Percentiles rank a stretch among this genome's conserved stretches.
Evolutionary conservation across 2,797 vertebrate species (phyloP).

Genomic region (Paratrypauchen microcephalus): DNA sequence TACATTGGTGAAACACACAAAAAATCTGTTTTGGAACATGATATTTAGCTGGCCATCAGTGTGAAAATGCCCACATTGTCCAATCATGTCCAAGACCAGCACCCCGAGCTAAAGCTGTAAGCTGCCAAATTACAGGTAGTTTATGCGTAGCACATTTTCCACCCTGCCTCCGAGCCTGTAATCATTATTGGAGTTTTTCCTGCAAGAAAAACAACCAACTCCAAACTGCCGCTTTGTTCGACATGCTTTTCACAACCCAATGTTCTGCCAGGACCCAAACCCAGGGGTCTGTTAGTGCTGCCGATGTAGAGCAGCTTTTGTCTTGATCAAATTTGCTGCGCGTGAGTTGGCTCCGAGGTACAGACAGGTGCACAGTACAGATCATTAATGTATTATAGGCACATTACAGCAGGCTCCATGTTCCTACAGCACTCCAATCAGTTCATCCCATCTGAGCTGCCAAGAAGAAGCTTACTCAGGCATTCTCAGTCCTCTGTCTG

Average conservation of each 20-base stretch:
- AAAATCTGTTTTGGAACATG: constrained; percentile 22
- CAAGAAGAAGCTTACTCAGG: constrained; percentile 18
- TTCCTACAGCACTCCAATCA: constrained; percentile 31
- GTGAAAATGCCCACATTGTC: constrained; percentile 37
- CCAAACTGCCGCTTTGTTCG: constrained; percentile 26
- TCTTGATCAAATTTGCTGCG: constrained; percentile 40
- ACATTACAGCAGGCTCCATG: constrained; percentile 12
- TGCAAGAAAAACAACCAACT: constrained; percentile 52
- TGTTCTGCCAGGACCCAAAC: constrained; percentile 28
- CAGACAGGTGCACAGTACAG: constrained; percentile 34
- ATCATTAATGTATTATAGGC: constrained; percentile 40
- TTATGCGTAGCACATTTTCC: constrained; percentile 55
- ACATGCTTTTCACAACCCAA: constrained; percentile 27
- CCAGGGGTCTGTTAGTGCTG: constrained; percentile 22
- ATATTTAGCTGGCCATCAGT: constrained; percentile 22
- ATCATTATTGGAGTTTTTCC: constrained; percentile 59
- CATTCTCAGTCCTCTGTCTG: constrained; percentile 7
- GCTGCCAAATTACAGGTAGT: constrained; percentile 74
- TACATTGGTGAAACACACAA: constrained; percentile 14
- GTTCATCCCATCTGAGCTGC: constrained; percentile 16
- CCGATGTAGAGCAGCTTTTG: constrained; percentile 29
- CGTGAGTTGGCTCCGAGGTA: constrained; percentile 39
- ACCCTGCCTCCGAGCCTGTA: constrained; percentile 50
- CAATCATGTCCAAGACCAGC: constrained; percentile 53
- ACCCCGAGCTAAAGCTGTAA: constrained; percentile 58